These are phyloP conservation scores for Vulpes vulpes DNA, from an alignment of 2,113 vertebrate genomes.

Conservation along the genomic window DNA sequence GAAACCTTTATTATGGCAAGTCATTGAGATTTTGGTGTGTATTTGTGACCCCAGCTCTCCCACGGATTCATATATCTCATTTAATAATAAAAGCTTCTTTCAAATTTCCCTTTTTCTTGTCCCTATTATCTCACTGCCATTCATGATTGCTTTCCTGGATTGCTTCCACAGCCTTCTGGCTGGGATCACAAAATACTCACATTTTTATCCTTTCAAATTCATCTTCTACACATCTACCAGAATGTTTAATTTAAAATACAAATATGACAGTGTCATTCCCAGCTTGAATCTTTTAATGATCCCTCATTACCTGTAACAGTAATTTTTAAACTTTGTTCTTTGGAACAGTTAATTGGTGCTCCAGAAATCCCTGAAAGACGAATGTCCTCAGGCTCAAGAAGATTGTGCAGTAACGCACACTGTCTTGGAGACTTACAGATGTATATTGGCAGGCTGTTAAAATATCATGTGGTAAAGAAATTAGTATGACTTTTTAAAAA, in stretches of 20 bases:
- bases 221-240: constrained; percentile 1
- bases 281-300: constrained; percentile 69
- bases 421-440: not conserved
- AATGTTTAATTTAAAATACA: constrained; percentile 61
- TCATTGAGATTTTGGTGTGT: not conserved
- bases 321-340: constrained; percentile 52
- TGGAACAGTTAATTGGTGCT: constrained; percentile 51
- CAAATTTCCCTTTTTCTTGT: not conserved
- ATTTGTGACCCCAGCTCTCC: not conserved
- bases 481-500: not conserved
- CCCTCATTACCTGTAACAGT: constrained; percentile 19
- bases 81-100: not conserved
- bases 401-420: not conserved
- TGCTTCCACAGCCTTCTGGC: not conserved
- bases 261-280: constrained; percentile 40
- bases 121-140: constrained; percentile 37
- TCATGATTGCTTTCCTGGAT: not conserved
- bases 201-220: constrained; percentile 49
- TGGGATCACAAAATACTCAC: constrained; percentile 19
- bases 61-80: not conserved
- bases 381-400: constrained; percentile 27
- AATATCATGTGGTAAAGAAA: not conserved
- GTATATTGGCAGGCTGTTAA: not conserved
- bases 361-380: not conserved
- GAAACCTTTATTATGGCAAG: not conserved